Base-by-base conservation (phyloP, 2,888 invertebrate species). In the Idaea aversata region DNA sequence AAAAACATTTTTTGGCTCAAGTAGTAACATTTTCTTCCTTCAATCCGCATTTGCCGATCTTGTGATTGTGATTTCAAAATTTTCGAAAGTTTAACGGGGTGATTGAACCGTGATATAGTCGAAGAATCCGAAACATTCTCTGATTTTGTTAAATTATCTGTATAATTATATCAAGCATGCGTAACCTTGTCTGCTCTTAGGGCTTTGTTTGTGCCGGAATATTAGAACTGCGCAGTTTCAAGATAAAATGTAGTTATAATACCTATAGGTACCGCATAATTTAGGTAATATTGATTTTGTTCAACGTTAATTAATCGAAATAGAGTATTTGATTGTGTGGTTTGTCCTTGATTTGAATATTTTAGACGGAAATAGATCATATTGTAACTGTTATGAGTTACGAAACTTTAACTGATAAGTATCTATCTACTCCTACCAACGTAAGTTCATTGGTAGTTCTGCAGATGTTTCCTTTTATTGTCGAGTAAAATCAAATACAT, bases 181-280 rank as follows among this genome's bases (percentile, higher is more conserved):
- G 72, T 78, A 81, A 77, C 81, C 80, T 81, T 80, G 79, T 72
- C 72, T 71, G 67, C 34, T 62, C 67, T 61, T 72, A 78, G 77
- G 76, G 75, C 73, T 73, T 75, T 74, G 76, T 72, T 76, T 73
- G 71, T 72, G 67, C 69, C 75, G 73, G 69, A 80, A 72, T 77
- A 74, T 72, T 76, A 75, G 72, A 78, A 81, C 84, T 87, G 82
- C 87, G 87, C 79, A 86, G 77, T 85, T 79, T 65, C 65, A 69
- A 75, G 75, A 78, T 79, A 77, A 80, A 76, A 65, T 61, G 15
- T n/a, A 61, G 72, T 74, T 72, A 77, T 36, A 36, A 36, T 36
- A 47, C 47, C 47, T 47, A 47, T 47, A 10, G 47, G 47, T 47
- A 47, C 47, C 47, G 70, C 75, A 70, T 66, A 70, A 73, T 72